phyloP scores from a whole-genome alignment of 1,140 invertebrate genomes.

The Rhopalosiphum maidis region DNA sequence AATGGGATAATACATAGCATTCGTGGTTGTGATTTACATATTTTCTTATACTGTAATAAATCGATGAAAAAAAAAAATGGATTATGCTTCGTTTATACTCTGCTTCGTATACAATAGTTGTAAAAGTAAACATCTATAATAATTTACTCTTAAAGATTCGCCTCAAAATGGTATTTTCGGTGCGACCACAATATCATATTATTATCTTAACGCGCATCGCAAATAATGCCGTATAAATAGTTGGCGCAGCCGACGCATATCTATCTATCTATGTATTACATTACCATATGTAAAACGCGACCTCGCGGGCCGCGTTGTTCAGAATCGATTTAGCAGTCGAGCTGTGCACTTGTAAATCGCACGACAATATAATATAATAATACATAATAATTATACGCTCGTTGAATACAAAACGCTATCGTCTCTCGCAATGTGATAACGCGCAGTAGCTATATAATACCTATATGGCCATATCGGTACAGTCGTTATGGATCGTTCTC shows the following conservation, averaged over 20 bases:
- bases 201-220: neutral
- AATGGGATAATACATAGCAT: rapidly evolving
- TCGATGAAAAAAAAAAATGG: neutral
- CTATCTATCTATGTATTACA: neutral
- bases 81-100: no score
- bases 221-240: neutral
- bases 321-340: conserved; percentile 14
- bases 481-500: neutral
- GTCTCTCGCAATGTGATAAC: neutral
- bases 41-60: neutral
- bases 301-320: neutral
- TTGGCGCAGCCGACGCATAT: neutral
- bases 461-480: no score
- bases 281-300: neutral
- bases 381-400: neutral
- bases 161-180: neutral
- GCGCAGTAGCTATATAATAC: neutral
- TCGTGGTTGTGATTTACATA: neutral
- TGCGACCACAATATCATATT: neutral
- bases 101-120: no score
- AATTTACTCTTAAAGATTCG: neutral
- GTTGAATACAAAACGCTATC: neutral
- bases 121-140: neutral
- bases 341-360: neutral
- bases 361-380: neutral